These are phyloP conservation scores for Cynodonichthys magdalenae DNA, from an alignment of 2,797 vertebrate genomes.

Conservation along the genomic window DNA sequence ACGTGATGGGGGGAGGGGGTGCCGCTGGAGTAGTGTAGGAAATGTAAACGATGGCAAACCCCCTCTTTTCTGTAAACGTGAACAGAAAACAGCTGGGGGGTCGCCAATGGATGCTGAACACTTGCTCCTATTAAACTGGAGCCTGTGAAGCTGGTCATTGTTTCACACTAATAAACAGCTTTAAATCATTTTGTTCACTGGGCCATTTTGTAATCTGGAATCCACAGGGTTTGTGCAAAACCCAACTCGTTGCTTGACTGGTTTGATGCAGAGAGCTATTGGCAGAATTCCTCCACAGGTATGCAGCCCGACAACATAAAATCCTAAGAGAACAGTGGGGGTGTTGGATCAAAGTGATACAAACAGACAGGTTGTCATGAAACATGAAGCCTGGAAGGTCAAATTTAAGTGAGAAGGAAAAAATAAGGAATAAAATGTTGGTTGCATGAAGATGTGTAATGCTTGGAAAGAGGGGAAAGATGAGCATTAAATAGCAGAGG, in stretches of 20 bases:
- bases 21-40: background rate
- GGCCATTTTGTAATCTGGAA: constrained; percentile 43
- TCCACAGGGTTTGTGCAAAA: constrained; percentile 42
- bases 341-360: constrained; percentile 72
- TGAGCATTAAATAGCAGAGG: constrained; percentile 21
- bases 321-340: constrained; percentile 61
- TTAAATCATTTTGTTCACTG: constrained; percentile 39
- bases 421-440: constrained; percentile 12
- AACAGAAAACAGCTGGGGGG: background rate
- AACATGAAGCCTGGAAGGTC: constrained; percentile 73
- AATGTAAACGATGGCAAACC: constrained; percentile 12
- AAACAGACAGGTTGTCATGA: constrained; percentile 79
- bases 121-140: constrained; percentile 33
- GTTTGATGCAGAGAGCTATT: constrained; percentile 62
- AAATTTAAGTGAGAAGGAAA: constrained; percentile 59
- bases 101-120: constrained; percentile 34
- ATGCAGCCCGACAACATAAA: constrained; percentile 56
- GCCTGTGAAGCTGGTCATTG: constrained; percentile 22
- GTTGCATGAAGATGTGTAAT: constrained; percentile 35
- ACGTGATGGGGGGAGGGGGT: constrained; percentile 9
- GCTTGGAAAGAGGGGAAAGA: constrained; percentile 21
- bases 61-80: constrained; percentile 11
- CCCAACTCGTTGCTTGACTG: constrained; percentile 36
- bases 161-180: constrained; percentile 35
- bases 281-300: constrained; percentile 74